These are phyloP conservation scores for Zaprionus taronus DNA, from an alignment of 1,140 invertebrate genomes.

Conservation along the genomic window DNA sequence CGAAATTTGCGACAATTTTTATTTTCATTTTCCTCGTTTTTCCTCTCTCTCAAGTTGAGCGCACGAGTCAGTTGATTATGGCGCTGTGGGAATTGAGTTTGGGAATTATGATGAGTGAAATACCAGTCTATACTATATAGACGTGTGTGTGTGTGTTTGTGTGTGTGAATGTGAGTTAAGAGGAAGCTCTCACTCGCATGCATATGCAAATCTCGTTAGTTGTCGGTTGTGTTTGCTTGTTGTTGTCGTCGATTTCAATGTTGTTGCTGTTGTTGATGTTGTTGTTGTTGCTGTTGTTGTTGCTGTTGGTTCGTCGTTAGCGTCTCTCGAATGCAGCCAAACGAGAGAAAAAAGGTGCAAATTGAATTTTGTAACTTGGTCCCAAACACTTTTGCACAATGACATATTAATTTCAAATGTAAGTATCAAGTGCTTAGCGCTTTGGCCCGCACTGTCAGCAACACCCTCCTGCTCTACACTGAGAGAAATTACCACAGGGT, in stretches of 20 bases:
- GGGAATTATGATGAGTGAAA: slow-evolving; percentile 74
- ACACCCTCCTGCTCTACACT: slow-evolving; percentile 4
- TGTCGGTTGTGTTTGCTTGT: slow-evolving; percentile 25
- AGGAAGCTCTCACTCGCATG: slow-evolving; percentile 40
- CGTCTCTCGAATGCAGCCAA: slow-evolving; percentile 51
- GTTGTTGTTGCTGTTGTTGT: slow-evolving; percentile 12
- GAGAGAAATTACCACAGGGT: neutral
- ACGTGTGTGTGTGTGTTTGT: neutral
- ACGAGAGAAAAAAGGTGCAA: slow-evolving; percentile 45
- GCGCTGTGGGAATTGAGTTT: slow-evolving; percentile 73
- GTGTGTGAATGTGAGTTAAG: slow-evolving; percentile 9
- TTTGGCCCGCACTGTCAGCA: neutral
- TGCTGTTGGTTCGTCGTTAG: slow-evolving; percentile 55
- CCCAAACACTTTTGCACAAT: slow-evolving; percentile 61
- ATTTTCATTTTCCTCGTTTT: slow-evolving; percentile 17
- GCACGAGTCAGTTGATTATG: slow-evolving; percentile 68
- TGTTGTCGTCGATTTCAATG: slow-evolving; percentile 25
- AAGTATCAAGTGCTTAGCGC: slow-evolving; percentile 31
- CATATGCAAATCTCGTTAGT: slow-evolving; percentile 80
- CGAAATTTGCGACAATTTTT: slow-evolving; percentile 45
- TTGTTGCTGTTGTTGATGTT: slow-evolving; percentile 14
- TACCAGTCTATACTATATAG: slow-evolving; percentile 24
- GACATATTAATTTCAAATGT: slow-evolving; percentile 78
- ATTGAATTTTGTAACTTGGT: slow-evolving; percentile 69
- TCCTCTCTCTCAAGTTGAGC: slow-evolving; percentile 23